Evolutionary conservation across 2,797 vertebrate species (phyloP), one percentile per base, ranked within the genome.

Genomic region (Sciaenops ocellatus): DNA sequence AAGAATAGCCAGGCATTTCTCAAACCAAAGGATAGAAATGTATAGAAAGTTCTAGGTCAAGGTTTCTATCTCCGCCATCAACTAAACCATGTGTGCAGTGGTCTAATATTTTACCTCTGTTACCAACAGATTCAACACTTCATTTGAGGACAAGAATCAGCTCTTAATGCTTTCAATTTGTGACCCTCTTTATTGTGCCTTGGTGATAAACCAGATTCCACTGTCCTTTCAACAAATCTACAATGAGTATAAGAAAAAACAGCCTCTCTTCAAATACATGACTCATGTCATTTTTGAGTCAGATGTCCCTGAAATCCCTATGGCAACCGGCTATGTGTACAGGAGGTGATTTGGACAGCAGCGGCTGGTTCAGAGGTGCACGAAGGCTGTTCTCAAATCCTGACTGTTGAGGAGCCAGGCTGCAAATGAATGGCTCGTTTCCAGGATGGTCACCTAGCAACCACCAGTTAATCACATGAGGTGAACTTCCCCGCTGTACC

Each of bases 361-460:
- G 65, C 48, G 78, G 80, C 82, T 84, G 85, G 70, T 84, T 76
- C 34, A 0, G 82, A 84, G 82, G 76, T 78, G 68, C 77, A 65
- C 24, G 28, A 81, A 82, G 76, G 83, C 83, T 87, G 80, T 69
- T 80, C 85, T 91, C 77, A 84, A 78, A 86, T 78, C 63, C 56
- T 38, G 67, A 77, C 82, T 79, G 87, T 73, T 75, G 67, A 73
- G 69, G 69, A 85, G 72, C 81, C 20, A 55, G 71, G 77, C 78
- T 71, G 75, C 71, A 51, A 78, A 80, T 86, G 79, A 85, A 84
- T 84, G 78, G 78, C 79, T 87, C 64, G 60, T 80, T 78, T 87
- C 85, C 83, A 83, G 84, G 69, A 79, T 66, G 62, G 93, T 94
- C 89, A 90, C 93, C 92, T 93, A 94, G 93, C 92, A 95, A 95